These are phyloP conservation scores for Hermatobates lingyangjiaoensis DNA, from an alignment of 1,140 invertebrate genomes.

Conservation along the genomic window DNA sequence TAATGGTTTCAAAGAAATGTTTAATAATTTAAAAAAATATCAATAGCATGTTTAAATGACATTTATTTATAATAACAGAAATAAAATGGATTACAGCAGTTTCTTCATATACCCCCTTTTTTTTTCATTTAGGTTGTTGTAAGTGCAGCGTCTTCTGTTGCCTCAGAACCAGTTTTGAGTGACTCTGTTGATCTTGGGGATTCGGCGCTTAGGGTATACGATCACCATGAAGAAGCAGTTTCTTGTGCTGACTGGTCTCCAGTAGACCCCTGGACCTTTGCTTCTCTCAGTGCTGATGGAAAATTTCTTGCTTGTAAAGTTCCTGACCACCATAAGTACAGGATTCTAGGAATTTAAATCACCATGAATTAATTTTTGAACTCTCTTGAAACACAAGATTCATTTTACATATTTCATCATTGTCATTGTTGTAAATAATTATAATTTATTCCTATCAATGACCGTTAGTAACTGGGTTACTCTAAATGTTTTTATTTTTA, in stretches of 20 bases:
- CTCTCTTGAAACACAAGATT: no score
- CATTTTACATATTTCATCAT: no score
- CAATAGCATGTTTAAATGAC: no score
- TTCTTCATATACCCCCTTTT: background rate
- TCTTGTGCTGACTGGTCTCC: constrained; percentile 94
- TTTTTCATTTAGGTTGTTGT: background rate
- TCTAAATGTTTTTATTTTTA: no score
- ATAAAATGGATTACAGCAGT: no score
- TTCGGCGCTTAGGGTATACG: constrained; percentile 70
- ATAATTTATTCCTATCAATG: no score
- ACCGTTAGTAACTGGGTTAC: no score
- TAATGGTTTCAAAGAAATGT: no score
- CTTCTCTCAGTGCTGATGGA: constrained; percentile 91
- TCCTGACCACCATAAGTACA: constrained; percentile 79
- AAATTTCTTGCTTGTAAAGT: constrained; percentile 81
- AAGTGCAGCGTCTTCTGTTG: constrained; percentile 6
- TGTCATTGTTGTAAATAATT: no score
- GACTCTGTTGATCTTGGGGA: constrained; percentile 39
- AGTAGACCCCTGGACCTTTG: constrained; percentile 95
- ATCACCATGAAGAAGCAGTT: constrained; percentile 95
- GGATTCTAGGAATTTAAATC: constrained; percentile 37
- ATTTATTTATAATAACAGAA: no score
- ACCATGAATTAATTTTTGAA: no score
- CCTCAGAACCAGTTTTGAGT: constrained; percentile 5
- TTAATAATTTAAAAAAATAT: no score